Evolutionary conservation across 2,888 invertebrate species (phyloP).

Genomic region (Cosmia pyralina): DNA sequence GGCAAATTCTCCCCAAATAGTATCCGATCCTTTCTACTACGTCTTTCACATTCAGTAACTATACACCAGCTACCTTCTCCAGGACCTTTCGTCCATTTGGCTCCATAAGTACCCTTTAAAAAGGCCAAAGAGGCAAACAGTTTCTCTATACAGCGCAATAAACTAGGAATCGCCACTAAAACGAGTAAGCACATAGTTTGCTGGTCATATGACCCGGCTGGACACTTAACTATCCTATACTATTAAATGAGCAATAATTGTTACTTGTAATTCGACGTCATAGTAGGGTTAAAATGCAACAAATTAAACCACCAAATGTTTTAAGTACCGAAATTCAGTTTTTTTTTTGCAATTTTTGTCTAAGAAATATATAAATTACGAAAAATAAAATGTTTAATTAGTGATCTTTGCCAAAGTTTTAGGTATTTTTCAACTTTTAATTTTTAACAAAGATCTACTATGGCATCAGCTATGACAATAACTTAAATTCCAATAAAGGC

Average conservation of each 20-base stretch:
- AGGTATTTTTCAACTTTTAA: too few relatives aligned
- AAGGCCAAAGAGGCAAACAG: conserved; percentile 51
- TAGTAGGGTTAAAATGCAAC: too few relatives aligned
- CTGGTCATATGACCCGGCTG: conserved; percentile 25
- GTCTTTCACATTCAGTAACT: background rate
- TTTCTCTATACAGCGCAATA: conserved; percentile 49
- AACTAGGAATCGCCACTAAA: conserved; percentile 56
- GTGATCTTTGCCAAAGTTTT: too few relatives aligned
- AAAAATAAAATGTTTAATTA: too few relatives aligned
- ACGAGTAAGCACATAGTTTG: conserved; percentile 53
- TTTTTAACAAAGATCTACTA: too few relatives aligned
- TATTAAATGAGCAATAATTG: background rate
- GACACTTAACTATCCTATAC: conserved; percentile 42
- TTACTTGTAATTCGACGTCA: too few relatives aligned
- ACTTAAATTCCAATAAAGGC: too few relatives aligned
- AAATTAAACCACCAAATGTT: too few relatives aligned
- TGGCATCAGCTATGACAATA: too few relatives aligned
- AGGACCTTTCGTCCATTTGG: background rate
- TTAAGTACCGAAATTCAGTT: too few relatives aligned
- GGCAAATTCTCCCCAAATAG: background rate
- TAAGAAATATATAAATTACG: too few relatives aligned
- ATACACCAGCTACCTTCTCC: background rate
- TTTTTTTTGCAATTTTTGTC: too few relatives aligned
- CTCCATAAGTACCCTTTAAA: conserved; percentile 35
- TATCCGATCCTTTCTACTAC: background rate